Percentiles rank a stretch among this genome's conserved stretches.
Evolutionary conservation across 1,140 invertebrate species (phyloP).

Genomic region (Diorhabda sublineata): DNA sequence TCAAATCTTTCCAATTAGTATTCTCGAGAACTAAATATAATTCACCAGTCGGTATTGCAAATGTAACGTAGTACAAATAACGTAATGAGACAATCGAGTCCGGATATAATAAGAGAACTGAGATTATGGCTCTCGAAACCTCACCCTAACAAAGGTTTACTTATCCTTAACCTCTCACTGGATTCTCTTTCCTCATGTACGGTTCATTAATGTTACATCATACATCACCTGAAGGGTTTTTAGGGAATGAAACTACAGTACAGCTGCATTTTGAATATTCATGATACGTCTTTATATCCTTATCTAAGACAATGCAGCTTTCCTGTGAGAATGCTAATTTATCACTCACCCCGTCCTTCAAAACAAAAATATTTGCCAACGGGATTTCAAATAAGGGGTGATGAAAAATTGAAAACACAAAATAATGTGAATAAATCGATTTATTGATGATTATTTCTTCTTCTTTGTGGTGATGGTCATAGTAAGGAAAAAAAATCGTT

Average conservation of each 20-base stretch:
- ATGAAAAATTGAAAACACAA: not conserved
- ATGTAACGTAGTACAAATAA: not conserved
- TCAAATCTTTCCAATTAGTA: not conserved
- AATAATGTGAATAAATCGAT: not conserved
- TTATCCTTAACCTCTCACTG: not conserved
- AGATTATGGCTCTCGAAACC: not conserved
- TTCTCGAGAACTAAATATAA: not conserved
- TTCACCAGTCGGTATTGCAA: not conserved
- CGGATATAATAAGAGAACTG: not conserved
- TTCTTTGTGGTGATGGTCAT: not conserved
- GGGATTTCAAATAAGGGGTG: not conserved
- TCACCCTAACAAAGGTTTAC: not conserved
- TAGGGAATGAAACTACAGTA: not conserved
- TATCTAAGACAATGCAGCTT: not conserved
- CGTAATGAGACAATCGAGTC: not conserved
- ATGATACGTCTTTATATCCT: not conserved
- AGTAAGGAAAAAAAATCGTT: not conserved
- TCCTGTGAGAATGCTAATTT: not conserved
- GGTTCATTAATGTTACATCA: constrained; percentile 1
- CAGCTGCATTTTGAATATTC: constrained; percentile 2
- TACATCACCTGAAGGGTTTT: constrained; percentile 1
- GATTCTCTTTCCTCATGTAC: not conserved
- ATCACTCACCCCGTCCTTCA: not conserved
- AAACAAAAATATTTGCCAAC: not conserved
- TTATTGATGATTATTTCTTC: not conserved